phyloP scores from a whole-genome alignment of 2,113 vertebrate genomes.

The Sinocyclocheilus rhinocerous region DNA sequence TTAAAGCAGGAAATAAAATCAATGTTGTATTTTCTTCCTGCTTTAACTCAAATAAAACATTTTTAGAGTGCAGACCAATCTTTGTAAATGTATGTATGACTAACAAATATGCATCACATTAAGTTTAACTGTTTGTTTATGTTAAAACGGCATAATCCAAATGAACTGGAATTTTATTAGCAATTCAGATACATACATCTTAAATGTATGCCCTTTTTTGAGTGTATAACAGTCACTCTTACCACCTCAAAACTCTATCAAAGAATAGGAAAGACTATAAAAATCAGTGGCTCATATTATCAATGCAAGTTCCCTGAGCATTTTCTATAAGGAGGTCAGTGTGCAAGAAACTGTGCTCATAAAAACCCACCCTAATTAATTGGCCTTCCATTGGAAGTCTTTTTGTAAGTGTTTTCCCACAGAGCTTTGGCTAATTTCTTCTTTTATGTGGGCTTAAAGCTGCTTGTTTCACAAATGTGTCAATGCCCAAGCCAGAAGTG shows the following conservation, averaged over 20 bases:
- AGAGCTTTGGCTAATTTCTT: constrained; percentile 46
- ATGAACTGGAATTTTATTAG: background rate
- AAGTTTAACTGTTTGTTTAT: background rate
- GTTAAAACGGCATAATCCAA: background rate
- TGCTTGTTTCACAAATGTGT: constrained; percentile 44
- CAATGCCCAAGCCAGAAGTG: background rate
- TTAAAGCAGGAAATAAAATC: too few species aligned
- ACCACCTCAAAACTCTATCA: constrained; percentile 5
- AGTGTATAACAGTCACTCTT: constrained; percentile 30
- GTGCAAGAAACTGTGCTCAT: constrained; percentile 32
- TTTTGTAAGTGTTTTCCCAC: constrained; percentile 48
- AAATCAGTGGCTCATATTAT: constrained; percentile 49
- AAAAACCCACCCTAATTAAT: constrained; percentile 52
- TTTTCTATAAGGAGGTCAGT: background rate
- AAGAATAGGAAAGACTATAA: constrained; percentile 30
- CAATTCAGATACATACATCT: background rate
- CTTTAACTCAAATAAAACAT: background rate
- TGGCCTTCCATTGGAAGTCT: constrained; percentile 28
- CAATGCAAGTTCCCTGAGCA: constrained; percentile 5
- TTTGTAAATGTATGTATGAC: background rate
- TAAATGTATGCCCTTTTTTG: background rate
- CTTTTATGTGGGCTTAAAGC: constrained; percentile 49
- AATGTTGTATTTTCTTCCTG: background rate
- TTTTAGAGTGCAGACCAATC: too few species aligned
- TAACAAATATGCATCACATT: background rate